These are phyloP conservation scores for Gadus macrocephalus DNA, from an alignment of 2,113 vertebrate species.

Conservation along the genomic window DNA sequence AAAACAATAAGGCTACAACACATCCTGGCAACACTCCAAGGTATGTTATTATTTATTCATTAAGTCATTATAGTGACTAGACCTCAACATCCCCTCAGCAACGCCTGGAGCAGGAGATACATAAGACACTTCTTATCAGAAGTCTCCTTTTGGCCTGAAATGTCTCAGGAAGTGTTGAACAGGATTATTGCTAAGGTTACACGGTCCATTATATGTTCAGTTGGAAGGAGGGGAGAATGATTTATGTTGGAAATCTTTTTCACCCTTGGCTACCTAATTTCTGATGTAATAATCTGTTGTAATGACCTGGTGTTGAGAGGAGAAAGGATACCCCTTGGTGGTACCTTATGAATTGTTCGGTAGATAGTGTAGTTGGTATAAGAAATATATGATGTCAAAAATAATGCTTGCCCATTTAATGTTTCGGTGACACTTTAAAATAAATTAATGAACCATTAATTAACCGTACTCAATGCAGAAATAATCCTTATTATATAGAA, in stretches of 20 bases:
- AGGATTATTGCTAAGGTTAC: constrained; percentile 55
- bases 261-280: constrained; percentile 37
- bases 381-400: too few relatives aligned
- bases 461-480: too few relatives aligned
- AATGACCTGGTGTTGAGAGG: constrained; percentile 40
- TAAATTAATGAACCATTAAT: background rate
- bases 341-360: constrained; percentile 34
- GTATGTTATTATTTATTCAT: constrained; percentile 69
- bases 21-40: constrained; percentile 51
- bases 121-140: constrained; percentile 55
- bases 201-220: constrained; percentile 49
- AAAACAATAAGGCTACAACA: background rate
- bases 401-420: too few relatives aligned
- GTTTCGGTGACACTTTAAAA: background rate
- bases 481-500: too few relatives aligned
- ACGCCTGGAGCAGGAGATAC: constrained; percentile 40
- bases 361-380: background rate
- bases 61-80: constrained; percentile 55
- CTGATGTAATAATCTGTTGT: constrained; percentile 39
- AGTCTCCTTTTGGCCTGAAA: constrained; percentile 49
- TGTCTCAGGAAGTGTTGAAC: constrained; percentile 55
- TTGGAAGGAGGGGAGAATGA: constrained; percentile 35
- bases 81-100: constrained; percentile 10
- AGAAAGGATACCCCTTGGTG: constrained; percentile 23
- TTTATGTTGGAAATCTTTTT: constrained; percentile 48